Percentiles rank a stretch among this genome's conserved stretches.
These are phyloP conservation scores for Ichneumoninae sp. DNA, from an alignment of 2,888 invertebrate species.

Conservation along the genomic window DNA sequence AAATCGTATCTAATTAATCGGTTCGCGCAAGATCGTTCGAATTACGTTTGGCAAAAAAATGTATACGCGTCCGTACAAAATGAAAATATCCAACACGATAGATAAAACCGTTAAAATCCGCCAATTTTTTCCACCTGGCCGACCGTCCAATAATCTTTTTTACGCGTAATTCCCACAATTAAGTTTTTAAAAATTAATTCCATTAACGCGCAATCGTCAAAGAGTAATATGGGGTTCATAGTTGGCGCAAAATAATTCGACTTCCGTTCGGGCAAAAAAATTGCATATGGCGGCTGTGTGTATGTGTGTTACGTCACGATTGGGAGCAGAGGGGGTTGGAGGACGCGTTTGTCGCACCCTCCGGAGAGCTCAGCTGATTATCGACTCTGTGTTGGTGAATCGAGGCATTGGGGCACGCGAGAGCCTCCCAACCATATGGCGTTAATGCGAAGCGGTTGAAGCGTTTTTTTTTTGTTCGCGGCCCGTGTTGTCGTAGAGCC, in stretches of 20 bases:
- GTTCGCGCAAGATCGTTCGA: not conserved
- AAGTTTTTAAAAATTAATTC: not conserved
- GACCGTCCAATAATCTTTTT: not conserved
- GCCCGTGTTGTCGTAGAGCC: not conserved
- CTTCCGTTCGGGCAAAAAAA: not conserved
- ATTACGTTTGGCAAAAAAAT: not conserved
- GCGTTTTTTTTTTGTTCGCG: not conserved
- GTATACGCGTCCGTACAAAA: not conserved
- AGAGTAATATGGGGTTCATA: not conserved
- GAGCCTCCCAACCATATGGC: slow-evolving; percentile 14
- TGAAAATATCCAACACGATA: too few species aligned
- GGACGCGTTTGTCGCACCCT: slow-evolving; percentile 55
- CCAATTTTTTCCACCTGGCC: too few species aligned
- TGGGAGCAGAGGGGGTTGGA: not conserved
- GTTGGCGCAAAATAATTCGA: not conserved
- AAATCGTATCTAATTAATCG: too few species aligned
- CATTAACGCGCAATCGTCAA: not conserved
- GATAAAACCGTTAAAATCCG: too few species aligned
- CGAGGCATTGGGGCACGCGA: slow-evolving; percentile 6
- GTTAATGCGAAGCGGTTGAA: not conserved
- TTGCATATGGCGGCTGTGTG: slow-evolving; percentile 22
- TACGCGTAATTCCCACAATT: not conserved
- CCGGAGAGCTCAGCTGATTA: slow-evolving; percentile 68
- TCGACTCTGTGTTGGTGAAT: slow-evolving; percentile 56
- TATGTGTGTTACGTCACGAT: slow-evolving; percentile 62